Evolutionary conservation across 1,140 invertebrate genomes (phyloP), one percentile per base, ranked within the genome.

Genomic region (Heterodera carotae): DNA sequence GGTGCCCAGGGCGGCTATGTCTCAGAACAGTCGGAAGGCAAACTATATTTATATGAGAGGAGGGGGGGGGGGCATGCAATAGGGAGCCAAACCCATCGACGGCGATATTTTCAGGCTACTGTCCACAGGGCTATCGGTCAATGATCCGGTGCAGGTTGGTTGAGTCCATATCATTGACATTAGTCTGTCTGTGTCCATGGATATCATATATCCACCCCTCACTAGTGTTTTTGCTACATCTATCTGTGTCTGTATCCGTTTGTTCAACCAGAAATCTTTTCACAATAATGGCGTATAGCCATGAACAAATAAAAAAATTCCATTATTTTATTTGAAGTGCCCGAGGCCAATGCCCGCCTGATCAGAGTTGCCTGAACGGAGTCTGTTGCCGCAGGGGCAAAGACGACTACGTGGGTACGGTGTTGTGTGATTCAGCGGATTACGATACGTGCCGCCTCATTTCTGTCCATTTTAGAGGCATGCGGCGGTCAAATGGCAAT

Each of bases 331-430:
- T 53, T 70, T 70, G 15, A 27, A 74, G 72, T 34, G 77, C 60
- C 6, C 43, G 29, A 31, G 77, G 77, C 0, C 76, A 78, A 53
- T 78, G 77, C n/a, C 75, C 66, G 29, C 64, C 69, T 8, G 66
- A 70, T n/a, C 77, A 84, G 48, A 77, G 62, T 22, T 84, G 83
- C 67, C 79, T 84, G n/a, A 83, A 83, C 31, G 83, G 83, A 27
- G 74, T 84, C 3, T 84, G 83, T 71, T 84, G 83, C 69, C 78
- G 77, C 12, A 64, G 64, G 34, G 48, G 29, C 53, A n/a, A 79
- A 76, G 68, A 82, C 70, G 56, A 83, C 70, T 48, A 80, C 73
- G 27, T 82, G 69, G 70, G 73, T 72, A 73, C 36, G 34, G 31
- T 62, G 53, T 36, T n/a, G 29, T n/a, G 7, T 27, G n/a, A 8